Base-by-base conservation (phyloP, 37 sponge, comb jelly and placozoan species). In the Tethya wilhelma region DNA sequence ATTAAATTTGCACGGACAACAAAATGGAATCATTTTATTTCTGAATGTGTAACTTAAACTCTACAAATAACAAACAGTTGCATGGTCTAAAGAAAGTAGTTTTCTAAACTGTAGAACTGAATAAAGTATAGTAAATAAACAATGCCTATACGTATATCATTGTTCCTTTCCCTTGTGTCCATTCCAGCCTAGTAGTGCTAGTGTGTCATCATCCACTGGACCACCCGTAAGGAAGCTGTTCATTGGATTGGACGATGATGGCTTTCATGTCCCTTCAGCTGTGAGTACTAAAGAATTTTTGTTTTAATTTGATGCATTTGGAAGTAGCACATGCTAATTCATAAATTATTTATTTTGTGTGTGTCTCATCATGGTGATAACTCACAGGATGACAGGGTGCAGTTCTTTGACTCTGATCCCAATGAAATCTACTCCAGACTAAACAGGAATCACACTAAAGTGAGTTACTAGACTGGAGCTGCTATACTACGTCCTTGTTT, bases 241-340 rank as follows among this genome's bases (percentile, higher is more conserved):
- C 49, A 58, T 43, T 43, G 70, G 59, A 1, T n/a, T 80, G 26
- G 81, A 80, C 31, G 81, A 80, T 28, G 71, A 80, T 19, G 60
- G 57, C 4, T 55, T 70, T 31, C 39, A 55, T 59, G 81, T 80
- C 4, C 81, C 81, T 46, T 26, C 29, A 30, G 30, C 45, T 65
- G 53, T 56, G 55, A 33, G 42, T 57, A n/a, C 42, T 29, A 26
- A 77, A 46, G 4, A n/a, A 34, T 4, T n/a, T 4, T 60, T 49
- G 53, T 49, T 9, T 49, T 49, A 49, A 9, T 49, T 14, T 49
- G 53, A 19, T 49, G 9, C 14, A 49, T 49, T 9, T 14, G 14
- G 53, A 14, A 49, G 14, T 9, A 49, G 53, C 9, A 14, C 14
- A 49, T 49, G 53, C 53, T 19, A 49, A 19, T 49, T 49, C 53